These are phyloP conservation scores for Aythya baeri DNA, from an alignment of 2,113 vertebrate genomes.

Conservation along the genomic window DNA sequence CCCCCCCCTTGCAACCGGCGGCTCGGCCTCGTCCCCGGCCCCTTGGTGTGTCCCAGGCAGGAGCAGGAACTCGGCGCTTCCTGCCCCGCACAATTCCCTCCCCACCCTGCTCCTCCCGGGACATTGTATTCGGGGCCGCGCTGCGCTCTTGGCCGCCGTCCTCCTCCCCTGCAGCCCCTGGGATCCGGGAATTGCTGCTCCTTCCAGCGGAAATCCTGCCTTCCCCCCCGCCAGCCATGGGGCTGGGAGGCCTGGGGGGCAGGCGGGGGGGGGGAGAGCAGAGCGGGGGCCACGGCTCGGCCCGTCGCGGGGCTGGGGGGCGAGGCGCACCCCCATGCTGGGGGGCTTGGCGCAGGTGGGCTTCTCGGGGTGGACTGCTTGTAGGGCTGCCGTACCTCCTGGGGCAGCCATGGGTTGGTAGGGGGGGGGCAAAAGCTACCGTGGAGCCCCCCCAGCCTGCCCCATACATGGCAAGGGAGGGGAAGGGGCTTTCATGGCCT, in stretches of 20 bases:
- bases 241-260: not conserved
- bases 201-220: conserved; percentile 71
- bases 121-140: conserved; percentile 55
- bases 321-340: not conserved
- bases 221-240: conserved; percentile 6
- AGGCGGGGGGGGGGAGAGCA: not conserved
- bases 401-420: not conserved
- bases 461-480: fast-evolving
- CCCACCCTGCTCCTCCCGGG: conserved; percentile 53
- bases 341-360: not conserved
- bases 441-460: not conserved
- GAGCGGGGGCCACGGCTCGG: not conserved
- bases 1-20: not conserved
- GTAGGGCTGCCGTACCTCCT: not conserved
- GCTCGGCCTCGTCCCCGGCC: not conserved
- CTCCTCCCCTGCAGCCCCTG: conserved; percentile 54
- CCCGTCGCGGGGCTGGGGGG: not conserved
- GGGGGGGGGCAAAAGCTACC: not conserved
- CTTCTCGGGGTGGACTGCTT: not conserved
- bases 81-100: conserved; percentile 57
- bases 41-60: conserved; percentile 43
- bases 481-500: not conserved
- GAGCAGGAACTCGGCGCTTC: conserved; percentile 56
- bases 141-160: not conserved
- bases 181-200: conserved; percentile 69